Conservation (phyloP, 2,113 vertebrate genomes). For the Oreocharis arfaki region DNA sequence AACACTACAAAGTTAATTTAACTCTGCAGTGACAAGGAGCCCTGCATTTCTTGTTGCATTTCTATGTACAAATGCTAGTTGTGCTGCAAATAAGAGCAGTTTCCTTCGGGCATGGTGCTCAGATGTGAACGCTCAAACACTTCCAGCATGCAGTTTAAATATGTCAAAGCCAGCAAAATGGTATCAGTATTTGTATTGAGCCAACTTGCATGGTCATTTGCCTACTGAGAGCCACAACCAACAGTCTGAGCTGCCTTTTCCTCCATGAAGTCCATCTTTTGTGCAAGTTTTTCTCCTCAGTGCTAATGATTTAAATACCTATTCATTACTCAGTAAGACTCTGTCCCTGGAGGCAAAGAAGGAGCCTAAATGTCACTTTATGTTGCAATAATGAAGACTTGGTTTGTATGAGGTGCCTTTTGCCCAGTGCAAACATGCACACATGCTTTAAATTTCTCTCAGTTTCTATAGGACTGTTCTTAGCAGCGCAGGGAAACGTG, state of each 20-base stretch:
- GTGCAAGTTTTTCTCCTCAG: neutral
- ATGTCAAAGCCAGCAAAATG: neutral
- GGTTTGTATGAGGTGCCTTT: neutral
- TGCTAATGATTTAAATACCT: neutral
- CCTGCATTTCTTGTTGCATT: neutral
- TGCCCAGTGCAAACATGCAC: neutral
- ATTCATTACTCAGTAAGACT: neutral
- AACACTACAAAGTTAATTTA: neutral
- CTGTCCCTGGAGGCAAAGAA: neutral
- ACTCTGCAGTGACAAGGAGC: neutral
- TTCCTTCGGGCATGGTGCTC: neutral
- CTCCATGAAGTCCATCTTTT: neutral
- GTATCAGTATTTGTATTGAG: neutral
- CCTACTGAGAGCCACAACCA: neutral
- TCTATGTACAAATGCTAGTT: neutral
- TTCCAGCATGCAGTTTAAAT: neutral
- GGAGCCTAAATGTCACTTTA: neutral
- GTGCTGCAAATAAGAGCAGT: neutral
- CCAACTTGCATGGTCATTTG: neutral
- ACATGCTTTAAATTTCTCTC: neutral
- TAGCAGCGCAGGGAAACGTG: neutral
- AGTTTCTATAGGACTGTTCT: neutral
- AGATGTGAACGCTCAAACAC: neutral
- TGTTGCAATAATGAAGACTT: neutral
- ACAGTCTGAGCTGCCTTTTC: neutral